Evolutionary conservation across 1,140 invertebrate species (phyloP), one percentile per base, ranked within the genome.

Genomic region (Latrodectus geometricus): DNA sequence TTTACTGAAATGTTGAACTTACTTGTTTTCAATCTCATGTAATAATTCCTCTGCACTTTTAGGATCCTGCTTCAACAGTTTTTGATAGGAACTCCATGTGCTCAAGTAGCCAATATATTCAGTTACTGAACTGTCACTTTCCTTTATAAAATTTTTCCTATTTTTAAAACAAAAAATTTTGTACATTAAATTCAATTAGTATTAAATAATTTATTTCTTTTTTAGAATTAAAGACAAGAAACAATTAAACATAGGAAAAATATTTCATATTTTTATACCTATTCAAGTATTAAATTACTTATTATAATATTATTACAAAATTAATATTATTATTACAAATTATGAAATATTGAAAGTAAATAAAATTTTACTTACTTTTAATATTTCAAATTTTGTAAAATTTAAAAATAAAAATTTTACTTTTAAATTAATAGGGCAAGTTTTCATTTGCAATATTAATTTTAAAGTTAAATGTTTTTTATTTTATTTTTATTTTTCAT

Each of bases 51-150:
- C 14, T 21, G 78, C 86, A 49, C n/a, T n/a, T 35, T 76, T 23
- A 17, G 49, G 9, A 73, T 88, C 72, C 66, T 83, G 20, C 12
- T 56, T 73, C 12, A 74, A 65, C 48, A 88, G 66, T 50, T 88
- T 82, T 74, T 88, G 87, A 79, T 82, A 88, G 14, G 78, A 61
- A 73, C 80, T 83, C 87, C 87, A 88, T 12, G 79, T 72, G 21
- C 77, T 83, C 7, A 88, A 23, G 35, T 88, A 88, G n/a, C 87
- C 87, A 2, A 88, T 65, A 35, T 88, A 88, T 52, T 88, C 78
- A 14, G 70, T 12, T 4, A 87, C 48, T 12, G 76, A 52, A 20
- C 76, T 69, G 1, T 73, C 52, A 65, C 20, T 79, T 73, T 61
- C 52, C 17, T 78, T 52, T 15, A 65, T 23, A 8, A 78, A 48